Evolutionary conservation across 1,140 invertebrate genomes (phyloP).

Genomic region (Tigriopus japonicus): DNA sequence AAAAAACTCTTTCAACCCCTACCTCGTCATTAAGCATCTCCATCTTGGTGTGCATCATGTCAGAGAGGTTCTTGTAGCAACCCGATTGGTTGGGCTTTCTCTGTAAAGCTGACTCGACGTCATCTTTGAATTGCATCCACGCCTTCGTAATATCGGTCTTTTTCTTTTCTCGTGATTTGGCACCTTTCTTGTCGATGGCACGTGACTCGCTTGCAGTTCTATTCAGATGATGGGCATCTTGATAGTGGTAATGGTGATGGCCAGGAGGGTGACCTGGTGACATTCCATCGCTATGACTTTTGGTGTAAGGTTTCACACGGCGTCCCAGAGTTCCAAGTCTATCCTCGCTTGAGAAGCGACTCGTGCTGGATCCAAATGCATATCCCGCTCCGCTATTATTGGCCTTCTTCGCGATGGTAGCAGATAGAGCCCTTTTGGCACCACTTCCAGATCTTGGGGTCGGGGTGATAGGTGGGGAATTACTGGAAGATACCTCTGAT

Average conservation of each 20-base stretch:
- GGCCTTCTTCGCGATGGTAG: neutral
- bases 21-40: neutral
- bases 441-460: neutral
- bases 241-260: neutral
- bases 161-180: neutral
- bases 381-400: neutral
- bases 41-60: neutral
- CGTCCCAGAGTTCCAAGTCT: too few relatives aligned
- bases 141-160: conserved; percentile 1
- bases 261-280: neutral
- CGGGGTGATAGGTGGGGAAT: neutral
- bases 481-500: neutral
- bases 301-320: too few relatives aligned
- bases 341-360: neutral
- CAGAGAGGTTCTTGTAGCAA: neutral
- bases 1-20: too few relatives aligned
- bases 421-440: too few relatives aligned
- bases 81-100: conserved; percentile 1
- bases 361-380: conserved; percentile 2
- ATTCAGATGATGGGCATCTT: neutral
- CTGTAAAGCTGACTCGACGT: neutral
- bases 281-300: too few relatives aligned
- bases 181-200: too few relatives aligned
- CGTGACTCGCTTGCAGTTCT: neutral
- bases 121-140: conserved; percentile 1